Evolutionary conservation across 2,888 invertebrate genomes (phyloP).

Genomic region (Pemphredon lugubris): DNA sequence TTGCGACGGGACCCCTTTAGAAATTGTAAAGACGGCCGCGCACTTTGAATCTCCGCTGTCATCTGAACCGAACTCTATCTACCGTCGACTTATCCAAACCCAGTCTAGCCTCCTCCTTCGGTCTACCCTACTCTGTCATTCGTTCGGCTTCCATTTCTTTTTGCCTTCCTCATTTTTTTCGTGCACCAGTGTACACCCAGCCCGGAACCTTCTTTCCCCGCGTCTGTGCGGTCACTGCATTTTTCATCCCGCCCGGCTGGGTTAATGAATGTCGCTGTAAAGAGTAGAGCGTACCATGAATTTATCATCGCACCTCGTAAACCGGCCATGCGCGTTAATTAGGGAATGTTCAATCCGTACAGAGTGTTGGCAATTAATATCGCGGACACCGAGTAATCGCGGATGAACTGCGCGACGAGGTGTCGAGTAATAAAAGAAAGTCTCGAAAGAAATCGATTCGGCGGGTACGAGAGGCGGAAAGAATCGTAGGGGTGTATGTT

Average conservation of each 20-base stretch:
- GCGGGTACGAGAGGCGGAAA: too few relatives aligned
- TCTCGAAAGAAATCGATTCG: too few relatives aligned
- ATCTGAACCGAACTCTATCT: neutral
- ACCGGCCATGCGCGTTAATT: neutral
- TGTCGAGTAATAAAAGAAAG: too few relatives aligned
- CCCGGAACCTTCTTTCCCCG: slow-evolving; percentile 22
- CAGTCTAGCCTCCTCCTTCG: neutral
- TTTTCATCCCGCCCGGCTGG: slow-evolving; percentile 31
- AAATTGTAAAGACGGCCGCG: too few relatives aligned
- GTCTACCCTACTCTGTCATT: neutral
- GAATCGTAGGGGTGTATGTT: too few relatives aligned
- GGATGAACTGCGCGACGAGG: too few relatives aligned
- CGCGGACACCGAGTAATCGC: neutral
- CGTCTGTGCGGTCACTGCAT: slow-evolving; percentile 32
- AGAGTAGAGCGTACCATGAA: slow-evolving; percentile 39
- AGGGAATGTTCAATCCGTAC: neutral
- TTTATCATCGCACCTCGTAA: slow-evolving; percentile 31
- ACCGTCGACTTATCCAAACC: neutral
- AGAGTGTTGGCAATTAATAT: slow-evolving; percentile 9
- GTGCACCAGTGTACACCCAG: slow-evolving; percentile 11
- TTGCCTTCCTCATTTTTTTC: slow-evolving; percentile 11
- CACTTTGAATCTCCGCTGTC: too few relatives aligned
- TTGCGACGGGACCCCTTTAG: too few relatives aligned
- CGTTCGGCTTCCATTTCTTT: neutral
- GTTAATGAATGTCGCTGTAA: slow-evolving; percentile 44